Base-by-base conservation (phyloP, 2,113 vertebrate genomes). In the Brachyhypopomus occidentalis region DNA sequence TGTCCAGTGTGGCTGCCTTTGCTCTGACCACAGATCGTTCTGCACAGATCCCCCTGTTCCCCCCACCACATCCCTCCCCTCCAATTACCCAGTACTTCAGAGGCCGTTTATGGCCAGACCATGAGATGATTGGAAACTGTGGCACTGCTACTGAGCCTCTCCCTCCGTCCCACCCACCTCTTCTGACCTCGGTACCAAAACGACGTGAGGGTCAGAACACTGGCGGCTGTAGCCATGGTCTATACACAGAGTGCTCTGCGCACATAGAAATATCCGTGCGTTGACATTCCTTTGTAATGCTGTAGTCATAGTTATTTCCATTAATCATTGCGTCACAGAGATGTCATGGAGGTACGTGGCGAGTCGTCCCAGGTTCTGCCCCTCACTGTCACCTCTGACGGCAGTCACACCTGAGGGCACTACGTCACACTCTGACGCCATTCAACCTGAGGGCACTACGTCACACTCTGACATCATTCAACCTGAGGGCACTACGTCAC, bases 41-140 rank as follows among this genome's bases (percentile, higher is more conserved):
- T 74, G 70, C 74, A 71, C 19, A 78, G 69, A 74, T 27, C 30
- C 5, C 79, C 34, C 70, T 27, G 36, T 69, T 55, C 17, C 67
- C 72, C 48, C 38, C 30, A 48, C 78, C 41, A 8, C 64, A 48
- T 67, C 67, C 58, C 67, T 78, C 62, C 83, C 70, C 75, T 74
- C 75, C 83, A 84, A 75, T 84, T 84, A 78, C 41, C 64, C 30
- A n/a, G 8, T 59, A 38, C 70, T 72, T 81, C 66, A 78, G 25
- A 67, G 77, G 78, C 41, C 66, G 58, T 84, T 84, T 84, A 12
- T 76, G 52, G 45, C 58, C 58, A 62, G 22, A 66, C 20, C 25
- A 62, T 77, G 59, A 66, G 36, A 73, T 17, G 60, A 84, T 66
- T 60, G 73, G 52, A 56, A 52, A 81, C 52, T 63, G 60, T 41